Percentiles rank a stretch among this genome's conserved stretches.
Conservation (phyloP, 2,888 invertebrate species). For the Selenia dentaria region DNA sequence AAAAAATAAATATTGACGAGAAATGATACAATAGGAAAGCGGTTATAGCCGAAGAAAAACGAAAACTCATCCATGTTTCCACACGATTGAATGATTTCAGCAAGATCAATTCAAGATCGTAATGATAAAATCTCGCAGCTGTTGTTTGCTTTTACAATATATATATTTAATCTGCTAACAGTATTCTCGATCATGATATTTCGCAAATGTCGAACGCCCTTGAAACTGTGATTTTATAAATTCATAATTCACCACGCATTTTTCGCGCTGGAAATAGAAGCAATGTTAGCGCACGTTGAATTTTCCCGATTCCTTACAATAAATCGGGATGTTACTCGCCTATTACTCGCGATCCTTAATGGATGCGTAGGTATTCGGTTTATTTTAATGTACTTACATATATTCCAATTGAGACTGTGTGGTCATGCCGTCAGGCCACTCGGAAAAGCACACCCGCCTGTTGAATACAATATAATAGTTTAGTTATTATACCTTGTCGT, state of each 20-base stretch:
- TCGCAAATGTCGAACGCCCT: constrained; percentile 7
- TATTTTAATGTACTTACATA: constrained; percentile 84
- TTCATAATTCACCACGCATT: constrained; percentile 4
- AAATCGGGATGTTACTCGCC: constrained; percentile 5
- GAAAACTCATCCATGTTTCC: constrained; percentile 8
- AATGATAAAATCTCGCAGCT: constrained; percentile 7
- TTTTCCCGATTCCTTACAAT: constrained; percentile 5
- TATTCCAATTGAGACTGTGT: constrained; percentile 89
- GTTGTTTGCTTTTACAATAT: constrained; percentile 12
- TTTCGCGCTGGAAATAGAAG: constrained; percentile 6
- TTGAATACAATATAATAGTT: constrained; percentile 21
- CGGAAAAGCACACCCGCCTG: constrained; percentile 91
- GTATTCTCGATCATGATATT: not conserved
- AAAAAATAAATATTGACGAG: constrained; percentile 20
- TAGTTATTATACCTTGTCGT: too few species aligned
- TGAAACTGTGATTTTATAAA: constrained; percentile 5
- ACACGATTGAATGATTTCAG: constrained; percentile 13
- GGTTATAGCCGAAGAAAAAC: constrained; percentile 2
- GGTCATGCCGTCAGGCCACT: constrained; percentile 94
- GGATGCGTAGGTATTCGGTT: constrained; percentile 11
- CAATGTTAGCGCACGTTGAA: constrained; percentile 5
- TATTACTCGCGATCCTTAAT: constrained; percentile 5
- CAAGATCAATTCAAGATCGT: not conserved
- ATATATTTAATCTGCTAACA: constrained; percentile 10
- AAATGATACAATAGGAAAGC: constrained; percentile 6